A percentile compares a stretch with the other conserved stretches of the same genome.
These are phyloP conservation scores for Synanthedon tipuliformis DNA, from an alignment of 2,888 invertebrate genomes.

Conservation along the genomic window DNA sequence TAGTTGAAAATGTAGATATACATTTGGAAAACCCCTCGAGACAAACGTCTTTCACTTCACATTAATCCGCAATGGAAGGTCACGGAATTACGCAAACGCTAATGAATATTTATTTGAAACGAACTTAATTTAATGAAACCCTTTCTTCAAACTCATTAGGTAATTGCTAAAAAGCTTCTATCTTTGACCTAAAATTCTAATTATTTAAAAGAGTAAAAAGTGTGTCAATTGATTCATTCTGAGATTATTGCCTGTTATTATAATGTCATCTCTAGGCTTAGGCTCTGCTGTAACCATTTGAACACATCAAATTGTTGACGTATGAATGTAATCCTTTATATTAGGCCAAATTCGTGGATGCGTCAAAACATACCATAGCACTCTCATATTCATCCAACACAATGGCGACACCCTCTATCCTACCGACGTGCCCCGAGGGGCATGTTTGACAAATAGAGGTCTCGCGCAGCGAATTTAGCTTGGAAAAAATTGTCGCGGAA, in stretches of 20 bases:
- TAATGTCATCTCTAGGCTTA: no score
- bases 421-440: constrained; percentile 23
- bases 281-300: no score
- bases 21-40: background rate
- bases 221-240: no score
- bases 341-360: constrained; percentile 22
- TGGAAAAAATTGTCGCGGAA: constrained; percentile 49
- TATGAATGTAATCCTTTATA: background rate
- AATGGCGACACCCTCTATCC: constrained; percentile 23
- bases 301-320: background rate
- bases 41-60: background rate
- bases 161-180: background rate
- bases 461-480: constrained; percentile 53
- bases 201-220: background rate
- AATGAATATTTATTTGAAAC: background rate
- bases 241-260: no score
- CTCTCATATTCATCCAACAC: constrained; percentile 22
- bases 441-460: constrained; percentile 58
- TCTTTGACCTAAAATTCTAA: background rate
- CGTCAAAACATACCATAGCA: constrained; percentile 15
- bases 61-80: background rate
- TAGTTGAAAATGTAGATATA: no score
- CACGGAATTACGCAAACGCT: background rate
- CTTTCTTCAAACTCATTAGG: background rate
- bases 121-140: background rate